These are phyloP conservation scores for Drosophila neonasuta DNA, from an alignment of 2,888 invertebrate species.

Conservation along the genomic window DNA sequence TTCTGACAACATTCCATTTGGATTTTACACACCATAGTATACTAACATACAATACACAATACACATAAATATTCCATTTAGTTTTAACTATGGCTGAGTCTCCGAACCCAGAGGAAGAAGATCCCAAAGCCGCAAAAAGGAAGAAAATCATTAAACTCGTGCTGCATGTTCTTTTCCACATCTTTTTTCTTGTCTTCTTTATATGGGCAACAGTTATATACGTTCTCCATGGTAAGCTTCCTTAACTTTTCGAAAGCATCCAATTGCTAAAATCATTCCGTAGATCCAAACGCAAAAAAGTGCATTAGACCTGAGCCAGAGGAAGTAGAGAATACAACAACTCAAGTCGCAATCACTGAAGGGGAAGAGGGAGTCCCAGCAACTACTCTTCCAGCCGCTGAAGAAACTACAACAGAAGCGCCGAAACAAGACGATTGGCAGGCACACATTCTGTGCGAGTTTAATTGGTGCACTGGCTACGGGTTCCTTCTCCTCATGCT, in stretches of 20 bases:
- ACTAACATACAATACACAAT: neutral
- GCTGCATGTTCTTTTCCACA: conserved; percentile 34
- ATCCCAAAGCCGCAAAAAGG: neutral
- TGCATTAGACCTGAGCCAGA: neutral
- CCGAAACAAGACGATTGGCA: neutral
- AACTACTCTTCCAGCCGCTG: neutral
- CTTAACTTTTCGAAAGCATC: neutral
- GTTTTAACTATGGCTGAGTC: conserved; percentile 16
- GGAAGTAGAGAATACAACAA: neutral
- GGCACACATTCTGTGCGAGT: conserved; percentile 22
- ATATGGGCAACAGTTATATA: conserved; percentile 26
- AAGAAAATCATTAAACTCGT: neutral
- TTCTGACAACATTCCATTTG: neutral
- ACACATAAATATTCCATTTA: too few species aligned
- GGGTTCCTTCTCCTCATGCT: conserved; percentile 31
- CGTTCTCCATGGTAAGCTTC: conserved; percentile 28
- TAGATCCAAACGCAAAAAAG: neutral
- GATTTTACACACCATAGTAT: neutral
- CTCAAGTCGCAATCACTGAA: neutral
- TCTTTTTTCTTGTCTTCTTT: conserved; percentile 35
- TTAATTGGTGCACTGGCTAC: conserved; percentile 43
- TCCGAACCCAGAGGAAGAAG: neutral
- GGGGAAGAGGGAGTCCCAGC: neutral
- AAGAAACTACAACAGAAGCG: neutral
- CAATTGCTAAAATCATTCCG: neutral